phyloP scores from a whole-genome alignment of 2,797 vertebrate genomes.

The Parotocinclus haroldoi region DNA sequence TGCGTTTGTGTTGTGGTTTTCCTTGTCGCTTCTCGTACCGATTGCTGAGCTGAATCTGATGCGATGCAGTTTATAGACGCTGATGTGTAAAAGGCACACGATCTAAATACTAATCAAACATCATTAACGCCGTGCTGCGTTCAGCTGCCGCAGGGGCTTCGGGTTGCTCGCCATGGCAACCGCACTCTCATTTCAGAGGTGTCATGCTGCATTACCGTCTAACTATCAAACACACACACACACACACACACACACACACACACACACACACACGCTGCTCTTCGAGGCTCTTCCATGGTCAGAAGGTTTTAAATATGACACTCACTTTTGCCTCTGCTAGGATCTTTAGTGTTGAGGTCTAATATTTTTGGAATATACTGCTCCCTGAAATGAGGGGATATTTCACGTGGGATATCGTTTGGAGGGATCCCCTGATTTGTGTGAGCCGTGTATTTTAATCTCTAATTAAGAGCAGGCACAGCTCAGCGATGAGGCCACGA shows the following conservation, averaged over 20 bases:
- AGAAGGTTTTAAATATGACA: neutral
- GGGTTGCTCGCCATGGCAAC: conserved; percentile 96
- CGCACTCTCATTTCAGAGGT: conserved; percentile 99
- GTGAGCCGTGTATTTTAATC: too few relatives aligned
- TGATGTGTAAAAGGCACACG: conserved; percentile 79
- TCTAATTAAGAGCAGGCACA: too few relatives aligned
- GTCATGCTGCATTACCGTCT: conserved; percentile 99
- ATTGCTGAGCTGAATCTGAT: neutral
- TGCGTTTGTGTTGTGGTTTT: too few relatives aligned
- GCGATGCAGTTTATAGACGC: conserved; percentile 1
- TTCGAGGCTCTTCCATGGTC: conserved; percentile 8
- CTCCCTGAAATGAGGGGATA: too few relatives aligned
- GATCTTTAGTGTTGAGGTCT: too few relatives aligned
- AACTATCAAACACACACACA: conserved; percentile 59
- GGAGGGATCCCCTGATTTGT: too few relatives aligned
- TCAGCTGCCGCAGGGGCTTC: conserved; percentile 87
- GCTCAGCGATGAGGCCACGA: too few relatives aligned
- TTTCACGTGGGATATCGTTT: too few relatives aligned
- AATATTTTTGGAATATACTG: too few relatives aligned
- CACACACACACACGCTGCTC: conserved; percentile 21
- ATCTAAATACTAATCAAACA: conserved; percentile 99
- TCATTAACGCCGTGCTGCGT: conserved; percentile 97
- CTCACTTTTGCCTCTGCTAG: too few relatives aligned
- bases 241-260: conserved; percentile 25
- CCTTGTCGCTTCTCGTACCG: neutral